A percentile compares a stretch with the other conserved stretches of the same genome.
Evolutionary conservation across 1,140 invertebrate species (phyloP).

Genomic region (Heliconius melpomene): DNA sequence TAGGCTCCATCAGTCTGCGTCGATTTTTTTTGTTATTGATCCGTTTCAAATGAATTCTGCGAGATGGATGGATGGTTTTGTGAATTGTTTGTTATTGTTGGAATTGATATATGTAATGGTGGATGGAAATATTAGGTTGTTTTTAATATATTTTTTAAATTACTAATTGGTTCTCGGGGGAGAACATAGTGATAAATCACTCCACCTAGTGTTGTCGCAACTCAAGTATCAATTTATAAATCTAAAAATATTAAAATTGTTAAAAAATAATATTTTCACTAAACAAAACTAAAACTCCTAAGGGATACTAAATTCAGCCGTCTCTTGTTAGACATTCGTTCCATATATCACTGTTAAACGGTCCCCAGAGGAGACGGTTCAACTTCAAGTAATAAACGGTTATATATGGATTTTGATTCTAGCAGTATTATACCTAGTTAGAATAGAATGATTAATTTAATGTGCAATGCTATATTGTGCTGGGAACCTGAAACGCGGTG

Average conservation of each 20-base stretch:
- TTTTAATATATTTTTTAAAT: no score
- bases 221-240: not conserved
- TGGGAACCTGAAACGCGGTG: not conserved
- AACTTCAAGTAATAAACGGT: not conserved
- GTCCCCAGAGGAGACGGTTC: not conserved
- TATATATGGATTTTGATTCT: not conserved
- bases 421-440: not conserved
- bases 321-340: not conserved
- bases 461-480: not conserved
- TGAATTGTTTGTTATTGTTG: not conserved
- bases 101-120: not conserved
- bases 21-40: conserved; percentile 10
- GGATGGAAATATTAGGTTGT: no score
- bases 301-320: not conserved
- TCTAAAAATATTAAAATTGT: no score
- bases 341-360: conserved; percentile 9
- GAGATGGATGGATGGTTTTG: not conserved
- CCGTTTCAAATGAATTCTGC: not conserved
- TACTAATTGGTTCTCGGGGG: no score
- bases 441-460: not conserved
- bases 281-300: not conserved
- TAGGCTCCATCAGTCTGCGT: conserved; percentile 16
- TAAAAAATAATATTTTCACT: not conserved
- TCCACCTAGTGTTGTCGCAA: no score
- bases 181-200: no score